phyloP scores from a whole-genome alignment of 1,140 invertebrate species.

The Steinernema khuongi region DNA sequence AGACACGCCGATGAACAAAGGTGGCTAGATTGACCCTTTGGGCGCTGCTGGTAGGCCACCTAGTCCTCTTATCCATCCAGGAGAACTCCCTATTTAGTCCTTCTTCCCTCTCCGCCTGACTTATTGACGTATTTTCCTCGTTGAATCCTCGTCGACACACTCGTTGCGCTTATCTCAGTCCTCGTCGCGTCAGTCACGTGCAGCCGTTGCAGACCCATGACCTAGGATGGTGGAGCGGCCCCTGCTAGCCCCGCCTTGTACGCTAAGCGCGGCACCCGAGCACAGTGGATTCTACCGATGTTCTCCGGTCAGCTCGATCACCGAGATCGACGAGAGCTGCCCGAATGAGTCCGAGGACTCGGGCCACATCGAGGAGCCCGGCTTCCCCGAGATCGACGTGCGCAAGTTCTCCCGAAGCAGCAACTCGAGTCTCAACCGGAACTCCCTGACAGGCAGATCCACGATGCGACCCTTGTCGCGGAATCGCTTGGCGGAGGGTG shows the following conservation, averaged over 20 bases:
- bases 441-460: conserved; percentile 15
- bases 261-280: background rate
- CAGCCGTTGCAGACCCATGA: background rate
- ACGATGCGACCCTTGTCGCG: background rate
- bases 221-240: background rate
- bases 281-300: conserved; percentile 25
- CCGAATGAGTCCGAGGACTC: conserved; percentile 6
- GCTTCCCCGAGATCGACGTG: background rate
- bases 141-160: too few relatives aligned
- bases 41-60: too few relatives aligned
- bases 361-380: background rate
- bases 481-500: conserved; percentile 8
- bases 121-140: too few relatives aligned
- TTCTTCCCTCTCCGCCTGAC: too few relatives aligned
- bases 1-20: too few relatives aligned
- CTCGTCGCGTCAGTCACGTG: background rate
- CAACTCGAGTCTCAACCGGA: conserved; percentile 11
- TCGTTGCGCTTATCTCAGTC: background rate
- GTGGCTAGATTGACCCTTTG: too few relatives aligned
- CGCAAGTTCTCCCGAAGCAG: background rate
- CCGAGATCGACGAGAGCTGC: conserved; percentile 21
- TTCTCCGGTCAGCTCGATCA: conserved; percentile 20
- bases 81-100: too few relatives aligned
- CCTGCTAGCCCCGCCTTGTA: background rate
- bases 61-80: too few relatives aligned